Evolutionary conservation across 2,797 vertebrate species (phyloP), one percentile per base, ranked within the genome.

Genomic region (Argya squamiceps): DNA sequence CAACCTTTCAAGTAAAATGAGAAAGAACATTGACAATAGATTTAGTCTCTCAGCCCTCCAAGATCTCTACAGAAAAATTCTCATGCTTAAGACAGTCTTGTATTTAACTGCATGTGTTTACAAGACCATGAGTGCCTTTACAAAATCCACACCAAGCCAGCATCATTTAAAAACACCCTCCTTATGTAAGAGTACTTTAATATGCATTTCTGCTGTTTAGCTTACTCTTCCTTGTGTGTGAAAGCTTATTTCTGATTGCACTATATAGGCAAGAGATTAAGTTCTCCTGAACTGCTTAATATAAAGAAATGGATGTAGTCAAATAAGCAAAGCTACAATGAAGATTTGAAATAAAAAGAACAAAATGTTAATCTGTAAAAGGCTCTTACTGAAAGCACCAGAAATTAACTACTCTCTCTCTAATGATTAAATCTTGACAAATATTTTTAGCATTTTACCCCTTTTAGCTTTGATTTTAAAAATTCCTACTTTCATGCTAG

Each of bases 181-280:
- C 77, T 93, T 96, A 94, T 10, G 5, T 91, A 94, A 95, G 58
- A 32, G 24, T 34, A 75, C 70, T 88, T 92, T 75, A 58, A 84
- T 27, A 93, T 12, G 49, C 30, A 68, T 88, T 92, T 93, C 69
- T 91, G 76, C 44, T 93, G 36, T 83, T 83, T 50, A 74, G 37
- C 63, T 75, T 80, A 64, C 62, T 75, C 53, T 80, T 89, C 67
- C 74, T 60, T 50, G 14, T 64, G 41, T 85, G 53, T 50, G 56
- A 80, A 43, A 68, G 73, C 23, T 80, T 70, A 83, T 49, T 89
- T 81, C 15, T 70, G 41, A 89, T 32, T 60, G 64, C 34, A 88
- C 23, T 17, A 74, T 27, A 73, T 34, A 64, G 2, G 30, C 0
- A 0, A 88, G 49, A 67, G 15, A 3, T 37, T 32, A 77, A 73